Evolutionary conservation across 2,888 invertebrate genomes (phyloP).

Genomic region (Spodoptera picta): DNA sequence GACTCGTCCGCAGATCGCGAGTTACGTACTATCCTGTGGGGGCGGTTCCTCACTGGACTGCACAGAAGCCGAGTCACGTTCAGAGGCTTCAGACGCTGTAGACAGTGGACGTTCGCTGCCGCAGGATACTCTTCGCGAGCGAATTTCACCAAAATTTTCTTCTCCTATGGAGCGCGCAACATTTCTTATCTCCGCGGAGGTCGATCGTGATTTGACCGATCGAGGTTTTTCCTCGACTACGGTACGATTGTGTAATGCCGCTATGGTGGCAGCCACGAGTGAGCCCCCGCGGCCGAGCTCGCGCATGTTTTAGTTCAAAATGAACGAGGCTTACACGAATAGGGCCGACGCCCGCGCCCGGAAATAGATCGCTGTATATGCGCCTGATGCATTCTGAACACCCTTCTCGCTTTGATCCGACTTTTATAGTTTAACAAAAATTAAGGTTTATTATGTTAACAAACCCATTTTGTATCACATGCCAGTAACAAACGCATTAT

Average conservation of each 20-base stretch:
- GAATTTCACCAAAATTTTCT: slow-evolving; percentile 68
- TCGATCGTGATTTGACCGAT: slow-evolving; percentile 73
- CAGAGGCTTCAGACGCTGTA: slow-evolving; percentile 84
- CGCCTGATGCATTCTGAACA: slow-evolving; percentile 82
- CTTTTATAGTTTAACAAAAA: slow-evolving; percentile 69
- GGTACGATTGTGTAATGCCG: slow-evolving; percentile 82
- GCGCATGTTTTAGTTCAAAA: slow-evolving; percentile 87
- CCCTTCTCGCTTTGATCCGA: slow-evolving; percentile 78
- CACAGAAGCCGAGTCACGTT: slow-evolving; percentile 84
- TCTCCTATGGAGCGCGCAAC: slow-evolving; percentile 66
- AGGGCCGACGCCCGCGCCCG: slow-evolving; percentile 84
- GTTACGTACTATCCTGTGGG: slow-evolving; percentile 86
- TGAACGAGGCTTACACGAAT: slow-evolving; percentile 81
- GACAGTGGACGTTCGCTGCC: slow-evolving; percentile 84
- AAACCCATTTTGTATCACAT: slow-evolving; percentile 46
- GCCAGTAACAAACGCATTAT: slow-evolving; percentile 40
- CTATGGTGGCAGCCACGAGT: slow-evolving; percentile 89
- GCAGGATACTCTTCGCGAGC: slow-evolving; percentile 75
- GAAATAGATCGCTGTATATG: slow-evolving; percentile 84
- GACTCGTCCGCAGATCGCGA: slow-evolving; percentile 78
- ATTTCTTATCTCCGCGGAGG: slow-evolving; percentile 70
- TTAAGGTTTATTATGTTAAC: slow-evolving; percentile 53
- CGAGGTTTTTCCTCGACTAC: slow-evolving; percentile 76
- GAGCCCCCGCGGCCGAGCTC: slow-evolving; percentile 88
- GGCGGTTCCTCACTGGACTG: slow-evolving; percentile 87